phyloP scores from a whole-genome alignment of 2,888 invertebrate genomes.

The Tenthredo scrophulariae region DNA sequence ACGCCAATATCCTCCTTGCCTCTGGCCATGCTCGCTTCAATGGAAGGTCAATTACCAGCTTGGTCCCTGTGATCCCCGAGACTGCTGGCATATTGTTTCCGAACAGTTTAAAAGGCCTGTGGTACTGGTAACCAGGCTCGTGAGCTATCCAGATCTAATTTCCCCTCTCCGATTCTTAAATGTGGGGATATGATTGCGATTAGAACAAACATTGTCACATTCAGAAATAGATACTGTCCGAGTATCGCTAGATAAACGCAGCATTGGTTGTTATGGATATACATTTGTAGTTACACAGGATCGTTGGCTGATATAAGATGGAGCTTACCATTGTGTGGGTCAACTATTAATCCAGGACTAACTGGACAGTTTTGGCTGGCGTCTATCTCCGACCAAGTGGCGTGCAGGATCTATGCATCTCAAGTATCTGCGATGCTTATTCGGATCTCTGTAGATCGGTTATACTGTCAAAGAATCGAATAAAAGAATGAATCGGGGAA shows the following conservation, averaged over 20 bases:
- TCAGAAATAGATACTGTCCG: too few relatives aligned
- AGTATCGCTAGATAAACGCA: too few relatives aligned
- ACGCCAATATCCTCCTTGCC: constrained; percentile 97
- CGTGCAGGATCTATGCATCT: background rate
- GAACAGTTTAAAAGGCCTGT: constrained; percentile 99
- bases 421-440: background rate
- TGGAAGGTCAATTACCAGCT: constrained; percentile 87
- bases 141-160: constrained; percentile 90
- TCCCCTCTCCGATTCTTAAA: background rate
- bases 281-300: too few relatives aligned
- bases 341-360: background rate
- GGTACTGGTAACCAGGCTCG: constrained; percentile 98
- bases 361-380: background rate
- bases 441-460: background rate
- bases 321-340: too few relatives aligned
- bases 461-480: background rate
- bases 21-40: constrained; percentile 90
- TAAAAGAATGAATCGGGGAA: background rate
- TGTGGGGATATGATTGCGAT: background rate
- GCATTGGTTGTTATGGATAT: too few relatives aligned
- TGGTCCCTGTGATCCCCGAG: constrained; percentile 91
- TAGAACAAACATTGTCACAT: background rate
- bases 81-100: constrained; percentile 99
- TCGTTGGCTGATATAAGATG: background rate
- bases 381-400: background rate